These are phyloP conservation scores for Lytechinus pictus DNA, from an alignment of 35 echinoderm and acorn worm species.

Conservation along the genomic window DNA sequence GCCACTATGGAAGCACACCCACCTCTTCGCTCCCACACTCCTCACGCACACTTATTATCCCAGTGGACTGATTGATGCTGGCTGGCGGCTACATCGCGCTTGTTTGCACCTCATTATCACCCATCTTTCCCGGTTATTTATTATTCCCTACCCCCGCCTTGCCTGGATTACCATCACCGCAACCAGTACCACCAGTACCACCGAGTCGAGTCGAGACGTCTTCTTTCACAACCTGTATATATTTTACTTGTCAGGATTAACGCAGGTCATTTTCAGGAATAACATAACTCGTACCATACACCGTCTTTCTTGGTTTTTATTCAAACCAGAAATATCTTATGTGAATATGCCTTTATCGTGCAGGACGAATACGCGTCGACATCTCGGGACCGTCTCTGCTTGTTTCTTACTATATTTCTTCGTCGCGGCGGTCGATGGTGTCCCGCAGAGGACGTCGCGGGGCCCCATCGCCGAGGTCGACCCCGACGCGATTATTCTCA, in stretches of 20 bases:
- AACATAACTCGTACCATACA: background rate
- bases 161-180: background rate
- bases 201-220: background rate
- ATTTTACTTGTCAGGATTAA: background rate
- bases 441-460: constrained; percentile 24
- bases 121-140: background rate
- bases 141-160: background rate
- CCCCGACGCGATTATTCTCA: constrained; percentile 23
- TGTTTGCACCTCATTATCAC: constrained; percentile 2
- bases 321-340: background rate
- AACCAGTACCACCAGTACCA: background rate
- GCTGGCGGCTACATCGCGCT: background rate
- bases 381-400: background rate
- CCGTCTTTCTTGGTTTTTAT: background rate
- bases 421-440: background rate
- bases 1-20: background rate
- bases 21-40: background rate
- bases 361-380: background rate
- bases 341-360: background rate
- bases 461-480: constrained; percentile 45
- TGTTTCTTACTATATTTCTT: background rate
- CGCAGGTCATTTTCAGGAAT: background rate
- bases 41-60: background rate
- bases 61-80: background rate
- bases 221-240: background rate